Evolutionary conservation across 2,888 invertebrate genomes (phyloP).

Genomic region (Pherbina coryleti): DNA sequence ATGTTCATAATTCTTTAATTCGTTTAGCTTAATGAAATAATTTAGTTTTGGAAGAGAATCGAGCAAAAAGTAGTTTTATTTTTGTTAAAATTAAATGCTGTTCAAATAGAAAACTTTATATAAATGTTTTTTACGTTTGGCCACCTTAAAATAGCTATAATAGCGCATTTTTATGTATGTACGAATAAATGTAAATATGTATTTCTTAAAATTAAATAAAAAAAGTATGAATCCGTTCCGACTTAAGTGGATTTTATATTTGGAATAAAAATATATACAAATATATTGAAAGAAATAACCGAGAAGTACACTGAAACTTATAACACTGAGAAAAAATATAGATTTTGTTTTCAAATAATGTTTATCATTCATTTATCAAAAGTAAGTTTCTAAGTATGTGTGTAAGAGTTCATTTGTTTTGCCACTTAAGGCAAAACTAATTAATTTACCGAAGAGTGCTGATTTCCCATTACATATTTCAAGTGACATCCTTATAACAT

Average conservation of each 20-base stretch:
- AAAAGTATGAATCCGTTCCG: conserved; percentile 51
- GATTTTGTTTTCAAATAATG: background rate
- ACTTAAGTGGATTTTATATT: conserved; percentile 54
- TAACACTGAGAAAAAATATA: background rate
- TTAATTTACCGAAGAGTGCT: background rate
- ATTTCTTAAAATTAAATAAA: background rate
- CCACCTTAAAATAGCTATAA: too few species aligned
- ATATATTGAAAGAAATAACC: conserved; percentile 10
- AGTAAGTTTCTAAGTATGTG: too few species aligned
- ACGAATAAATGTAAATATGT: conserved; percentile 14
- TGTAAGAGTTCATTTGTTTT: background rate
- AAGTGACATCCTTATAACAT: background rate
- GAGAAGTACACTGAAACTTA: background rate
- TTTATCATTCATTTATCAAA: too few species aligned
- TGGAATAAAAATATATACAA: conserved; percentile 15
- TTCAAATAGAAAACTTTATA: too few species aligned
- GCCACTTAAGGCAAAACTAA: background rate
- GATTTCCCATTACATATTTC: background rate
- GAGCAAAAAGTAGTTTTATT: too few species aligned
- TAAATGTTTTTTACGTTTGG: too few species aligned
- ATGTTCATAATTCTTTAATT: too few species aligned
- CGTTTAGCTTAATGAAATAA: too few species aligned
- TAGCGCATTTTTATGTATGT: conserved; percentile 22
- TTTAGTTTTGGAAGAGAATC: too few species aligned
- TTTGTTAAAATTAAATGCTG: too few species aligned